Percentiles rank a stretch among this genome's conserved stretches.
phyloP scores from a whole-genome alignment of 2,888 invertebrate species.

The Polyploca ridens region DNA sequence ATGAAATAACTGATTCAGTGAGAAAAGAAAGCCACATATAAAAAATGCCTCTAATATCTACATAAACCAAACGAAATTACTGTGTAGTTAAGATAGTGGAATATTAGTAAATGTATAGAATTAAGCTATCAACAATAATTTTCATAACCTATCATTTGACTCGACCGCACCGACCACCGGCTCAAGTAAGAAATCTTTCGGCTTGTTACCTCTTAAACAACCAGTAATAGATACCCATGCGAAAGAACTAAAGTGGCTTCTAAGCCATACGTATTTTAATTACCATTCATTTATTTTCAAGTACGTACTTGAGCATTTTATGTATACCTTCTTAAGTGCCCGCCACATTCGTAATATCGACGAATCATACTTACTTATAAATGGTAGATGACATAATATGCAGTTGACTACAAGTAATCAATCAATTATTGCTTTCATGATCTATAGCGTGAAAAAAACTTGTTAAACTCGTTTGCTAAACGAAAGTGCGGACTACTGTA shows the following conservation, averaged over 20 bases:
- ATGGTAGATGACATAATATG: constrained; percentile 54
- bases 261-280: constrained; percentile 62
- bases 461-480: not conserved
- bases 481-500: not conserved
- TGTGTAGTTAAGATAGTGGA: constrained; percentile 30
- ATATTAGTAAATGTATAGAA: constrained; percentile 42
- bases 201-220: constrained; percentile 45
- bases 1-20: not conserved
- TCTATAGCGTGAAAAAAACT: not conserved
- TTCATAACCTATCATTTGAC: constrained; percentile 48
- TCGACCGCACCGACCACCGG: constrained; percentile 34
- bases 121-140: constrained; percentile 44
- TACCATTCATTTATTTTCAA: constrained; percentile 54
- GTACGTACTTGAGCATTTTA: constrained; percentile 57
- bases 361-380: constrained; percentile 59
- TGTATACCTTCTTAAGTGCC: constrained; percentile 48
- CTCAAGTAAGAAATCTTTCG: constrained; percentile 38
- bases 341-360: constrained; percentile 35
- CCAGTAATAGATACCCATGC: constrained; percentile 46
- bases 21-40: not conserved
- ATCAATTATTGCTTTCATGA: constrained; percentile 7
- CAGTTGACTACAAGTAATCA: constrained; percentile 11
- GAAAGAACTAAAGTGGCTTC: constrained; percentile 55
- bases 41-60: constrained; percentile 22
- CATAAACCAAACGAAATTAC: constrained; percentile 42